Evolutionary conservation across 2,797 vertebrate species (phyloP).

Genomic region (Tadarida brasiliensis): DNA sequence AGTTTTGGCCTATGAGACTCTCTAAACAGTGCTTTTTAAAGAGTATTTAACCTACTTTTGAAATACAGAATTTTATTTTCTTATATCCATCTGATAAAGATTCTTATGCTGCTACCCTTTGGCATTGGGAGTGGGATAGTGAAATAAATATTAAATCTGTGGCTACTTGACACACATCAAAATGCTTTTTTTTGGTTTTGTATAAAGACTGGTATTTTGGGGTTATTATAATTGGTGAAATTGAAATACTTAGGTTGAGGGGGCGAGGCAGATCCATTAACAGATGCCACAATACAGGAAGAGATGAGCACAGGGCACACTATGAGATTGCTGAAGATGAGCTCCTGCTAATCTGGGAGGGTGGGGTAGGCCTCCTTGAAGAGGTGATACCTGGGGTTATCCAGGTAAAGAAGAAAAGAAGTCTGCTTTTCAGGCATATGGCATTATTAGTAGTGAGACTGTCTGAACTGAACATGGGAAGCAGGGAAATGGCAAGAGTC

Average conservation of each 20-base stretch:
- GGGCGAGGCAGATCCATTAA: not conserved
- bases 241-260: not conserved
- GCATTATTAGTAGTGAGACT: not conserved
- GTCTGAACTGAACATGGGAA: not conserved
- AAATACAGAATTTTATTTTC: constrained; percentile 4
- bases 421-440: not conserved
- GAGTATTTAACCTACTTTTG: not conserved
- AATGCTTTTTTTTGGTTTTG: not conserved
- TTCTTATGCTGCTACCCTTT: constrained; percentile 8
- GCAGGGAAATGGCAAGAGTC: too few relatives aligned
- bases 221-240: not conserved
- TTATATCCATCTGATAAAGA: not conserved
- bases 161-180: not conserved
- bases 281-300: not conserved
- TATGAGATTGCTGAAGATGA: not conserved
- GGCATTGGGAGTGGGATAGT: not conserved
- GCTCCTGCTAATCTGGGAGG: not conserved
- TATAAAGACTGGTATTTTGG: not conserved
- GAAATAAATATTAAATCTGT: not conserved
- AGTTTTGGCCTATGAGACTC: constrained; percentile 43
- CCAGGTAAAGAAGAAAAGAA: not conserved
- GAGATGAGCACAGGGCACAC: not conserved
- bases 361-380: not conserved
- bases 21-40: not conserved
- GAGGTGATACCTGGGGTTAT: not conserved